Evolutionary conservation across 2,797 vertebrate species (phyloP).

Genomic region (Meriones psammophilus): DNA sequence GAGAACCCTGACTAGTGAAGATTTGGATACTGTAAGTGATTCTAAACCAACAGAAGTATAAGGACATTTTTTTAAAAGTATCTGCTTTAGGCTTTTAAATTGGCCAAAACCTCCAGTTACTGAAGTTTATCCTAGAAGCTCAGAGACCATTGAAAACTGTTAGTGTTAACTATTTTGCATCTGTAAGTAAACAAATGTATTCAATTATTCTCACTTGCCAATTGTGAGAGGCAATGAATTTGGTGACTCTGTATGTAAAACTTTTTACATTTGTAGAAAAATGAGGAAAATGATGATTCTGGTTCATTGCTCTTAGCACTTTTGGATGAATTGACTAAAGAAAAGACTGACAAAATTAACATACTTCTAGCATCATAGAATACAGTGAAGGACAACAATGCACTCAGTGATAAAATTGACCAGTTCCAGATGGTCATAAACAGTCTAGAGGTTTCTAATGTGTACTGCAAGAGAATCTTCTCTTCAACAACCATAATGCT

Average conservation of each 20-base stretch:
- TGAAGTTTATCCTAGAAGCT: background rate
- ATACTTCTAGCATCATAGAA: background rate
- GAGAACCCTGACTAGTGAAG: background rate
- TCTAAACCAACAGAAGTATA: background rate
- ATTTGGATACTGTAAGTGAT: background rate
- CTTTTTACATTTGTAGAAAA: background rate
- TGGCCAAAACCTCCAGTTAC: background rate
- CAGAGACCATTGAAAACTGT: background rate
- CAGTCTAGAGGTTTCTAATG: background rate
- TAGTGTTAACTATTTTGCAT: background rate
- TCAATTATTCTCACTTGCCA: background rate
- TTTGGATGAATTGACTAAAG: background rate
- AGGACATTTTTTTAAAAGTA: background rate
- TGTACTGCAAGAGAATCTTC: background rate
- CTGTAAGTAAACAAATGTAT: background rate
- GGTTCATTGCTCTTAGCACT: background rate
- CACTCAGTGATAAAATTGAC: background rate
- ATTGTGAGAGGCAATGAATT: background rate
- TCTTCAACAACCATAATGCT: background rate
- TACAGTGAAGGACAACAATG: background rate
- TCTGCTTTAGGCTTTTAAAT: background rate
- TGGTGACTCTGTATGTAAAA: background rate
- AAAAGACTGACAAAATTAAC: background rate
- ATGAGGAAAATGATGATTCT: background rate
- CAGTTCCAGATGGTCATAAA: background rate